phyloP scores from a whole-genome alignment of 2,888 invertebrate genomes.

The Stenotaenia linearis region DNA sequence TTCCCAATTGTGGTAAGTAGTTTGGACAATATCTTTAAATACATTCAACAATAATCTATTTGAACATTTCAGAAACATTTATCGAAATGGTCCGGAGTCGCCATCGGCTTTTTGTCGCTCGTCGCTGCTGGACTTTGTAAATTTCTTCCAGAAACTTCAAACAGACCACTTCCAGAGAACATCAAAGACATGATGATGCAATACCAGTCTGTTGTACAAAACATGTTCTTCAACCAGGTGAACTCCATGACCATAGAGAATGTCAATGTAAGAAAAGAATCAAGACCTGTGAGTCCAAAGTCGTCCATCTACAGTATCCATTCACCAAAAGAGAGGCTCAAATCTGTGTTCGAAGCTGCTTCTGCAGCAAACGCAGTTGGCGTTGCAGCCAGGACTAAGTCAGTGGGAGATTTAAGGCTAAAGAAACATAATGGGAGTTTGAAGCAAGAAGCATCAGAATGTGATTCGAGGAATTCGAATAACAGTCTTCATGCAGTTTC shows the following conservation, averaged over 20 bases:
- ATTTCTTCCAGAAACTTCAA: slow-evolving; percentile 33
- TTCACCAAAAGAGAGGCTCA: not conserved
- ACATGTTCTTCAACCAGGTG: slow-evolving; percentile 27
- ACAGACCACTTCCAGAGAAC: slow-evolving; percentile 28
- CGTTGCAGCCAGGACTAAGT: not conserved
- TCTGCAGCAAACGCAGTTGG: not conserved
- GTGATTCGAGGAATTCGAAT: not conserved
- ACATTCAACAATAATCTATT: too few species aligned
- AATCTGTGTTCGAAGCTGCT: not conserved
- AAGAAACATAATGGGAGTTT: not conserved
- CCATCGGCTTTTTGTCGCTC: slow-evolving; percentile 31
- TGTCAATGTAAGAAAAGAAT: not conserved
- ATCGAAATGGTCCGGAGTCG: slow-evolving; percentile 28
- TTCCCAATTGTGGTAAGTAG: slow-evolving; percentile 30
- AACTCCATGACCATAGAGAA: not conserved
- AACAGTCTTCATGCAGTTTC: not conserved
- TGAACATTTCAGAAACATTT: slow-evolving; percentile 14
- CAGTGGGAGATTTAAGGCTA: not conserved
- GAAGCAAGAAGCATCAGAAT: not conserved
- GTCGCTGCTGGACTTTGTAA: slow-evolving; percentile 33
- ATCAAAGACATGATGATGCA: slow-evolving; percentile 31
- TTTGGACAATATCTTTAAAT: too few species aligned
- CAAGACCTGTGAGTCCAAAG: not conserved
- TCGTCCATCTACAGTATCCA: not conserved
- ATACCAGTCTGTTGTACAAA: slow-evolving; percentile 26